Conservation (phyloP, 2,888 invertebrate species). For the Drosophila barbarae region DNA sequence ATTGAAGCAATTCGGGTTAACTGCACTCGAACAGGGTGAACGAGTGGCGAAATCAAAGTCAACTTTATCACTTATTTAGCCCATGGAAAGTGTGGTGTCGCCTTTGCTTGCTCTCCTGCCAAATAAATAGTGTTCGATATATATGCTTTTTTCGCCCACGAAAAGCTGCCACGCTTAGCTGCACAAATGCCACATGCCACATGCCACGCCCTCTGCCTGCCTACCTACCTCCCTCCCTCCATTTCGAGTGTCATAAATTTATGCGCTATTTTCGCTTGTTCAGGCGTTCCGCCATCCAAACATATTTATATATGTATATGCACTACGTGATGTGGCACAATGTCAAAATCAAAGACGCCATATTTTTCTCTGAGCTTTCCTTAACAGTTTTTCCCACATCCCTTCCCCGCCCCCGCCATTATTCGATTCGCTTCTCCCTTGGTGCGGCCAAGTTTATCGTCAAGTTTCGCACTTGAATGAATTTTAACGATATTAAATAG, state of each 20-base stretch:
- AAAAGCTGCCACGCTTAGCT: constrained; percentile 56
- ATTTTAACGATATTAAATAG: constrained; percentile 52
- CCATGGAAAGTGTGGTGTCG: constrained; percentile 48
- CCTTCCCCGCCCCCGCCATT: not conserved
- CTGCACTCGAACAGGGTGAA: constrained; percentile 32
- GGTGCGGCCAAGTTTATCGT: constrained; percentile 61
- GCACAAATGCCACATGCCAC: constrained; percentile 56
- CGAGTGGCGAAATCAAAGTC: constrained; percentile 64
- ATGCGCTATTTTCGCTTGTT: constrained; percentile 51
- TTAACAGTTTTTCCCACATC: constrained; percentile 42
- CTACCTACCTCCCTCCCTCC: not conserved
- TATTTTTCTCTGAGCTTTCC: constrained; percentile 59
- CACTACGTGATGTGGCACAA: constrained; percentile 38
- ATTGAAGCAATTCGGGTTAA: constrained; percentile 58
- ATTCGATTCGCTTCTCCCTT: constrained; percentile 3
- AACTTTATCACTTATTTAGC: constrained; percentile 71
- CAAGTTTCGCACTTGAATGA: constrained; percentile 67
- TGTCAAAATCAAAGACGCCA: constrained; percentile 61
- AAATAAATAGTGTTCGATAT: constrained; percentile 61
- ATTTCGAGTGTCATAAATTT: constrained; percentile 52
- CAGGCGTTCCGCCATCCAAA: constrained; percentile 19
- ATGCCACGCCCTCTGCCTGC: constrained; percentile 9
- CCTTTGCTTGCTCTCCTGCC: constrained; percentile 16
- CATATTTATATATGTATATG: constrained; percentile 12
- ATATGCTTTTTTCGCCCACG: constrained; percentile 21